Evolutionary conservation across 2,797 vertebrate genomes (phyloP), one percentile per base, ranked within the genome.

Genomic region (Coranthus polyacanthus): DNA sequence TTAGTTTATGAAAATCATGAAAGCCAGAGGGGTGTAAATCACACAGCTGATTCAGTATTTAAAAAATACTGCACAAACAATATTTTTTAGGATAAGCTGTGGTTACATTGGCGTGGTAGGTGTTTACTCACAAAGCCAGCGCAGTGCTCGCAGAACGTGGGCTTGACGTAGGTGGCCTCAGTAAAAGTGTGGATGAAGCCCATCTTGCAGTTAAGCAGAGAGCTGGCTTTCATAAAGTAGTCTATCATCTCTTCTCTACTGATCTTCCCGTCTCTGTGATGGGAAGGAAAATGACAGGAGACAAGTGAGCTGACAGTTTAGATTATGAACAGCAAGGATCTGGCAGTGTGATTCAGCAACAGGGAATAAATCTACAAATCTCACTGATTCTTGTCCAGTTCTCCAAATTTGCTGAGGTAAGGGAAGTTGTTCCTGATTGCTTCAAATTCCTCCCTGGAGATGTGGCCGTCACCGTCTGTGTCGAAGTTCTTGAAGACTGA

Each of bases 401-500:
- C 93, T 72, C 89, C 94, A 47, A 91, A 94, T 89, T 92, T 96
- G 95, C 83, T 96, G 89, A 85, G 95, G 26, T 97, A 97, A 4
- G 96, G 96, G 68, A 98, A 96, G 84, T 94, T 96, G 82, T 94
- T 95, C 15, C 93, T 92, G 62, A 97, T 94, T 0, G 92, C 93
- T 78, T 96, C 95, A 20, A 97, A 97, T 68, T 97, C 96, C 12
- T 96, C 96, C 59, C 89, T 90, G 59, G 95, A 95, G 86, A 97
- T 96, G 84, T 93, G 90, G 17, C 96, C 96, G 0, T 88, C 94
- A 1, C 95, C 94, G 0, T 97, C 95, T 0, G 93, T 87, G 86
- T 98, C 96, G 0, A 96, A 97, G 83, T 96, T 96, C 90, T 95
- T 96, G 88, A 97, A 97, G 57, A 98, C 95, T 0, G 96, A 95